Evolutionary conservation across 2,888 invertebrate species (phyloP).

Genomic region (Molanna angustata): DNA sequence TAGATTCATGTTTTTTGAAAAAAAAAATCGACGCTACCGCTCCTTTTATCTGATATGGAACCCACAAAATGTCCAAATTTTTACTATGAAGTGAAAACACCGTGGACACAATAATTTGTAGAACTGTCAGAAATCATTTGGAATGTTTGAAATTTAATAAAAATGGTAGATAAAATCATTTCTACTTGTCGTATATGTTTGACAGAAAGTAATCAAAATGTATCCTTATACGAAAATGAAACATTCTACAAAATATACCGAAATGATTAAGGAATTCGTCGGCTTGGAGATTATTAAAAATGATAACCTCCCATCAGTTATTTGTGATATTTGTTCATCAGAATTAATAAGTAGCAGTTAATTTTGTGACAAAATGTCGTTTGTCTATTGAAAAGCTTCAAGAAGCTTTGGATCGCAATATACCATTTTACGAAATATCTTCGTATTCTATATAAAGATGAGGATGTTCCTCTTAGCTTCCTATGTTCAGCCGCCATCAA

Average conservation of each 20-base stretch:
- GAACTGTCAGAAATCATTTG: no score
- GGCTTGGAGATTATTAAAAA: slow-evolving; percentile 13
- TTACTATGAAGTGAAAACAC: no score
- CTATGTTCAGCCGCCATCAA: background rate
- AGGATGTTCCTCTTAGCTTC: background rate
- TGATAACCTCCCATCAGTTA: slow-evolving; percentile 9
- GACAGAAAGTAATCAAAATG: slow-evolving; percentile 1
- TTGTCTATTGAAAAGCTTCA: slow-evolving; percentile 13
- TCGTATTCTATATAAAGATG: slow-evolving; percentile 7
- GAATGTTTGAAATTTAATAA: no score
- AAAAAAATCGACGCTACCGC: no score
- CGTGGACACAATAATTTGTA: no score
- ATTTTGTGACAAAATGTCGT: slow-evolving; percentile 10
- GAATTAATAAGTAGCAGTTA: slow-evolving; percentile 11
- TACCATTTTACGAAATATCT: slow-evolving; percentile 1
- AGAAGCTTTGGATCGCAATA: slow-evolving; percentile 5
- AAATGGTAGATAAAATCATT: background rate
- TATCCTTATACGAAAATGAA: slow-evolving; percentile 10
- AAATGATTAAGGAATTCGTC: slow-evolving; percentile 15
- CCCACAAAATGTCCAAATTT: no score
- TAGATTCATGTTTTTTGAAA: no score
- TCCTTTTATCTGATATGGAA: no score
- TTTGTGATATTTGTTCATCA: slow-evolving; percentile 10
- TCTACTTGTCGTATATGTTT: slow-evolving; percentile 15
- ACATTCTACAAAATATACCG: slow-evolving; percentile 4